Conservation (phyloP, 2,888 invertebrate species). For the Tethea ocularis region DNA sequence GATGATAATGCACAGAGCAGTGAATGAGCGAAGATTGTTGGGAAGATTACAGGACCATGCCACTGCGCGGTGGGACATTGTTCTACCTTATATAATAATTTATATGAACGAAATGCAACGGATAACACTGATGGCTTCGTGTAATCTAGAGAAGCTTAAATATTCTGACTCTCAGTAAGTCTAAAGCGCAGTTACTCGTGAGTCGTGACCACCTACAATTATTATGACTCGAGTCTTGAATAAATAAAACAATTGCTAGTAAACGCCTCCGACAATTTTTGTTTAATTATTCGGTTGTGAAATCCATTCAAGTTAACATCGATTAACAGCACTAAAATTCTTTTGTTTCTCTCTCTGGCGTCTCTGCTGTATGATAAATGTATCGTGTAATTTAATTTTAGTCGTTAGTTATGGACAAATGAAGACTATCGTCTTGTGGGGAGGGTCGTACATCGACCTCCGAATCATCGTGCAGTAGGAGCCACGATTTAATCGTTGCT, state of each 20-base stretch:
- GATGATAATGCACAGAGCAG: slow-evolving; percentile 17
- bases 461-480: slow-evolving; percentile 50
- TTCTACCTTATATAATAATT: neutral
- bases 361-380: slow-evolving; percentile 16
- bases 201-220: neutral
- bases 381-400: slow-evolving; percentile 29
- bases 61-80: slow-evolving; percentile 9
- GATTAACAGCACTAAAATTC: slow-evolving; percentile 14
- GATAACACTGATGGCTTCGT: neutral
- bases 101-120: neutral
- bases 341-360: slow-evolving; percentile 17
- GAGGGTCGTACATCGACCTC: slow-evolving; percentile 58
- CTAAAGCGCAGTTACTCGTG: neutral
- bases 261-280: slow-evolving; percentile 8
- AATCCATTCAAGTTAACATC: slow-evolving; percentile 13
- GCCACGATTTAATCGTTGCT: slow-evolving; percentile 42
- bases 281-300: slow-evolving; percentile 9
- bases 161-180: neutral
- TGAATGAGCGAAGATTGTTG: slow-evolving; percentile 23
- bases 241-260: slow-evolving; percentile 3
- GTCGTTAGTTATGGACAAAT: slow-evolving; percentile 33
- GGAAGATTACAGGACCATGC: slow-evolving; percentile 22
- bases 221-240: slow-evolving; percentile 4
- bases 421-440: slow-evolving; percentile 22
- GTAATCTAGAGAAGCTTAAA: neutral